These are phyloP conservation scores for Callipepla squamata DNA, from an alignment of 2,113 vertebrate species.

Conservation along the genomic window DNA sequence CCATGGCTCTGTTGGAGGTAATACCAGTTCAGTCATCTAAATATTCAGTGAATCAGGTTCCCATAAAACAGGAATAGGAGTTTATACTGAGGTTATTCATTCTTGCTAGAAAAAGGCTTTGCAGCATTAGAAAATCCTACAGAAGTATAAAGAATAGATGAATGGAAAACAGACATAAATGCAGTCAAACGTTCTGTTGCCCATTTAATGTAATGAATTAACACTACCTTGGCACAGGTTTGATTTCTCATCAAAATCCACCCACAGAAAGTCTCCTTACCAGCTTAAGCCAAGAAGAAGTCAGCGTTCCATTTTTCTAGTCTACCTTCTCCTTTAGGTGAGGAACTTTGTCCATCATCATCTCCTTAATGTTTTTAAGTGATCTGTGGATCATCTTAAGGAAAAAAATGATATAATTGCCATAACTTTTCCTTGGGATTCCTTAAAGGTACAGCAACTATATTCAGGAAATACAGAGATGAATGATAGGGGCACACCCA, in stretches of 20 bases:
- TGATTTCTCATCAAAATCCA: background rate
- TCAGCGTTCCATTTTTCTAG: background rate
- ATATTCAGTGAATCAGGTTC: background rate
- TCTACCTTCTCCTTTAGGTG: background rate
- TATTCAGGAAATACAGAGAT: background rate
- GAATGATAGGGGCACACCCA: too few relatives aligned
- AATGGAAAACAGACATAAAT: background rate
- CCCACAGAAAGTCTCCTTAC: background rate
- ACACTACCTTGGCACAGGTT: background rate
- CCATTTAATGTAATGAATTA: background rate
- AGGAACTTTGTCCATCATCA: background rate
- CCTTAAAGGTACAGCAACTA: background rate
- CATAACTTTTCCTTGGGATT: background rate
- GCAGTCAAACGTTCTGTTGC: background rate
- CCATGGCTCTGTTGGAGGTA: background rate
- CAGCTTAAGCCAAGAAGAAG: rapidly evolving
- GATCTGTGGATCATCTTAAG: background rate
- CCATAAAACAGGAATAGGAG: background rate
- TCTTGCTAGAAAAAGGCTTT: background rate
- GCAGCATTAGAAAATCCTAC: background rate
- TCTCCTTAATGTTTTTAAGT: too few relatives aligned
- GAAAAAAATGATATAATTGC: too few relatives aligned
- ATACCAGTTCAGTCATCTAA: background rate
- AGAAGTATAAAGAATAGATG: background rate
- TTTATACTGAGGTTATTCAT: background rate